Evolutionary conservation across 2,888 invertebrate genomes (phyloP).

Genomic region (Acholoe squamosa): DNA sequence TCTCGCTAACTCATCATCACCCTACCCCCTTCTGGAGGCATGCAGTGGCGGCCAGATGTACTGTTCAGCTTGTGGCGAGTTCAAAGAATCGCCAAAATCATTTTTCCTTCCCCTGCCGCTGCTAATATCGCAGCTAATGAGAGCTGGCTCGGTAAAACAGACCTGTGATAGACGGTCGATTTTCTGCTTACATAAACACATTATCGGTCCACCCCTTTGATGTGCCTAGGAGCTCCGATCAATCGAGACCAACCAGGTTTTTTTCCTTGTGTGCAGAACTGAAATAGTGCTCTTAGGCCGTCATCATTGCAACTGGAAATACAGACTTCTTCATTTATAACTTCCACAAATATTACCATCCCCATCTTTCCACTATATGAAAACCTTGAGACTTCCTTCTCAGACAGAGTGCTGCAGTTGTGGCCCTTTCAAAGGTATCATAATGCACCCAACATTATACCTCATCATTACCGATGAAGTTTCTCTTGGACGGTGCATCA

Average conservation of each 20-base stretch:
- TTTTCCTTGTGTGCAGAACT: conserved; percentile 33
- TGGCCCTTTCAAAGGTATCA: too few species aligned
- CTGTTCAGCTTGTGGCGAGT: conserved; percentile 15
- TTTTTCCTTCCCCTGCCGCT: not conserved
- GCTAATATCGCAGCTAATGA: conserved; percentile 58
- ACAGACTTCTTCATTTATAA: conserved; percentile 14
- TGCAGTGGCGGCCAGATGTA: not conserved
- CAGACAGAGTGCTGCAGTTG: not conserved
- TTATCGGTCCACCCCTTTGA: conserved; percentile 48
- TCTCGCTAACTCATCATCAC: not conserved
- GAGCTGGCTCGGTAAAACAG: conserved; percentile 50
- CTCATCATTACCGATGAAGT: too few species aligned
- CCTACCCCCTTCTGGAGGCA: not conserved
- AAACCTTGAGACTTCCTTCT: not conserved
- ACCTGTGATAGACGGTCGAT: conserved; percentile 59
- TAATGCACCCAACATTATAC: too few species aligned
- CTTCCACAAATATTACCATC: not conserved
- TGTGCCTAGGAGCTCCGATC: conserved; percentile 22
- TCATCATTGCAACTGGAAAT: conserved; percentile 26
- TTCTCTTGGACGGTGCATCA: too few species aligned
- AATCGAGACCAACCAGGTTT: conserved; percentile 22
- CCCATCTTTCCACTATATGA: not conserved
- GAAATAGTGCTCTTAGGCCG: conserved; percentile 2
- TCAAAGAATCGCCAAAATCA: conserved; percentile 54
- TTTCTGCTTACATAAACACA: conserved; percentile 62